A percentile compares a stretch with the other conserved stretches of the same genome.
Evolutionary conservation across 2,797 vertebrate genomes (phyloP).

Genomic region (Syndactyla subalaris): DNA sequence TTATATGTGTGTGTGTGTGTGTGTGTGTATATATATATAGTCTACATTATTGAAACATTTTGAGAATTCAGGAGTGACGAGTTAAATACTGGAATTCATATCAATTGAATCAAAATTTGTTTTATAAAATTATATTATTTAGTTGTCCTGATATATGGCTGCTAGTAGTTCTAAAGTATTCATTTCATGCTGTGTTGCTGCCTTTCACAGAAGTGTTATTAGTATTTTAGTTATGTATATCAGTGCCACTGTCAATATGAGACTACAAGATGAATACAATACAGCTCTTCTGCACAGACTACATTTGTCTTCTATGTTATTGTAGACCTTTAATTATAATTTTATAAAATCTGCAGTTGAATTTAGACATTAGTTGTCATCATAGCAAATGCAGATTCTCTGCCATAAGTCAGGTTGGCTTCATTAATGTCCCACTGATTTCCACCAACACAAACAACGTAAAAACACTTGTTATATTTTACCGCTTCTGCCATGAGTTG

Average conservation of each 20-base stretch:
- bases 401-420: background rate
- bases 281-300: background rate
- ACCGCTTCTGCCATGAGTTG: background rate
- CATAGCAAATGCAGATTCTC: background rate
- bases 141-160: background rate
- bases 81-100: background rate
- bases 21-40: background rate
- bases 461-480: slow-evolving; percentile 1
- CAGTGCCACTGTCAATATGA: slow-evolving; percentile 36
- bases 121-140: background rate
- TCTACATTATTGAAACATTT: background rate
- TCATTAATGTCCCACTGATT: slow-evolving; percentile 19
- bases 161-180: background rate
- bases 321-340: slow-evolving; percentile 22
- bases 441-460: background rate
- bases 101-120: background rate
- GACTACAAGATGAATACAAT: slow-evolving; percentile 17
- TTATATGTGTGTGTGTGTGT: background rate
- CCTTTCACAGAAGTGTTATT: slow-evolving; percentile 44
- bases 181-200: background rate
- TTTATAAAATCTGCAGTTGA: background rate
- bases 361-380: background rate
- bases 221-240: slow-evolving; percentile 41
- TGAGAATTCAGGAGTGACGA: background rate
- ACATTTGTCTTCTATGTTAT: background rate